Conservation (phyloP, 2,888 invertebrate genomes). For the Megamerina dolium region DNA sequence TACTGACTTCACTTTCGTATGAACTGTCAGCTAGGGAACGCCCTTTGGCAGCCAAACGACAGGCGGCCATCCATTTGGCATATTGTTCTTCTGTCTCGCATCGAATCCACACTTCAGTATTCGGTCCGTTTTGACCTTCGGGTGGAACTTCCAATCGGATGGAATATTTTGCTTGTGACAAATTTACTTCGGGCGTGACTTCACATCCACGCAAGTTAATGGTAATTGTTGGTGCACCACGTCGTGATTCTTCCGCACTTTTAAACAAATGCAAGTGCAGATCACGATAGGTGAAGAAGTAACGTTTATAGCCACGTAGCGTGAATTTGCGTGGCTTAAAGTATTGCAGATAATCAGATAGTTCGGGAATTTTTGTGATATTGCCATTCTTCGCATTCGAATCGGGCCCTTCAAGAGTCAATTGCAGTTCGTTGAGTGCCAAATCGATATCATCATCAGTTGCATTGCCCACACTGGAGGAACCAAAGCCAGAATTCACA, state of each 20-base stretch:
- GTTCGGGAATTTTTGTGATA: constrained; percentile 91
- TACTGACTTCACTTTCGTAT: constrained; percentile 85
- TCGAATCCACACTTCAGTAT: constrained; percentile 93
- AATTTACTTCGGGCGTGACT: constrained; percentile 93
- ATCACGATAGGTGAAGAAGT: constrained; percentile 93
- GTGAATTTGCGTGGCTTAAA: constrained; percentile 95
- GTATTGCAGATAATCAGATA: constrained; percentile 87
- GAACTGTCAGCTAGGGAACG: constrained; percentile 93
- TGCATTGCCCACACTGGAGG: constrained; percentile 53
- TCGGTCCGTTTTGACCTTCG: constrained; percentile 91
- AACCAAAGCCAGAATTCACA: constrained; percentile 27
- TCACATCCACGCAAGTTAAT: constrained; percentile 90
- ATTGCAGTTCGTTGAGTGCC: constrained; percentile 86
- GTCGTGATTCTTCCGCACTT: constrained; percentile 68
- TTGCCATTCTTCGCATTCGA: constrained; percentile 62
- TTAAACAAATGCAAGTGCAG: constrained; percentile 81
- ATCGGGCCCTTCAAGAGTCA: constrained; percentile 77
- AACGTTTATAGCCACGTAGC: constrained; percentile 89
- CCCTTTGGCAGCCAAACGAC: constrained; percentile 89
- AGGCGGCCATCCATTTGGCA: constrained; percentile 98
- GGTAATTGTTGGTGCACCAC: constrained; percentile 63
- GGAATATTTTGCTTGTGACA: constrained; percentile 83
- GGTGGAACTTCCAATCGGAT: constrained; percentile 93
- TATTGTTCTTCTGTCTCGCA: constrained; percentile 95
- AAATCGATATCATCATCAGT: constrained; percentile 92